phyloP scores from a whole-genome alignment of 2,888 invertebrate genomes.

The Penaeus monodon region DNA sequence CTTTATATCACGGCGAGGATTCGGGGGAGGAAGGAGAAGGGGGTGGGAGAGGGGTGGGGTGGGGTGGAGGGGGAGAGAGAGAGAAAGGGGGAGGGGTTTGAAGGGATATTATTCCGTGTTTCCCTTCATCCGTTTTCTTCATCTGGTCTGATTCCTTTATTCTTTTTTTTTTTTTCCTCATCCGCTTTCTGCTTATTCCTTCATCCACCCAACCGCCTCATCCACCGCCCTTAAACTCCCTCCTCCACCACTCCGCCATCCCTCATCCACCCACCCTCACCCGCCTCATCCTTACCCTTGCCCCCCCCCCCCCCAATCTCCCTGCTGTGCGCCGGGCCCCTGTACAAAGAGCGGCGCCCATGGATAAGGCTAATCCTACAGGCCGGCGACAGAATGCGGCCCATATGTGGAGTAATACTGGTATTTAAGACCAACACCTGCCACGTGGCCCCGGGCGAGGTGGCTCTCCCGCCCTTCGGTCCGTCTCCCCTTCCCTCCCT shows the following conservation, averaged over 20 bases:
- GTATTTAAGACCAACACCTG: conserved; percentile 39
- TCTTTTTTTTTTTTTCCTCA: too few relatives aligned
- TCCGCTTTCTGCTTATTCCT: too few relatives aligned
- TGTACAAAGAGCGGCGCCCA: too few relatives aligned
- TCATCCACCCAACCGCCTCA: too few relatives aligned
- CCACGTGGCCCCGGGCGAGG: background rate
- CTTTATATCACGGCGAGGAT: background rate
- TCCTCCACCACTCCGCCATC: too few relatives aligned
- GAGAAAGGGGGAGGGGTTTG: background rate
- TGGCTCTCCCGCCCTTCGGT: background rate
- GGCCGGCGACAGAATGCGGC: conserved; percentile 27
- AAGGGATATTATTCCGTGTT: background rate
- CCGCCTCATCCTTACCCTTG: too few relatives aligned
- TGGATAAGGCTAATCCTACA: background rate
- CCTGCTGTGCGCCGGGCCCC: too few relatives aligned
- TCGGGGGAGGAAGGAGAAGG: background rate
- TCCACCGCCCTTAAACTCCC: too few relatives aligned
- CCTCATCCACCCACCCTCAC: too few relatives aligned
- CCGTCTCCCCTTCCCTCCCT: background rate
- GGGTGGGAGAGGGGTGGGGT: background rate
- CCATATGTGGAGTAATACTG: conserved; percentile 39
- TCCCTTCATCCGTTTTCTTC: too few relatives aligned
- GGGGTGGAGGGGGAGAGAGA: background rate
- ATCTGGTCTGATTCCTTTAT: too few relatives aligned
- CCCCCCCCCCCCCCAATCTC: too few relatives aligned